phyloP scores from a whole-genome alignment of 2,888 invertebrate genomes.

The Aricia artaxerxes region DNA sequence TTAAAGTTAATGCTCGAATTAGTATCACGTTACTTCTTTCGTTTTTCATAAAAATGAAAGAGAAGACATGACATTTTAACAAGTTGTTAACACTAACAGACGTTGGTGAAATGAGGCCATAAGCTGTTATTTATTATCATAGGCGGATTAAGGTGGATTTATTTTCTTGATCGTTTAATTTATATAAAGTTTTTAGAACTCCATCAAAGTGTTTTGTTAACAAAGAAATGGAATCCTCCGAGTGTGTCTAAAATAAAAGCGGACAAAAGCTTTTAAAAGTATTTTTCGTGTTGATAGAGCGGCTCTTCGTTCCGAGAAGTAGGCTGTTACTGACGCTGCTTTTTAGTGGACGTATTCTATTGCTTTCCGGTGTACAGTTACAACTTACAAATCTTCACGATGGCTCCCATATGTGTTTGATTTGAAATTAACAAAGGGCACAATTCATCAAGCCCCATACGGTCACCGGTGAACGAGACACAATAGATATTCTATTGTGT shows the following conservation, averaged over 20 bases:
- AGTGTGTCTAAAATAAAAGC: slow-evolving; percentile 31
- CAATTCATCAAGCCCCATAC: no score
- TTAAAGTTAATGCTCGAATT: no score
- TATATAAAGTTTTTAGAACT: slow-evolving; percentile 14
- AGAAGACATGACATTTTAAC: no score
- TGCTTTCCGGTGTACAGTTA: slow-evolving; percentile 48
- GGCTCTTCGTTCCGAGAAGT: slow-evolving; percentile 52
- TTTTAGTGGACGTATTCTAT: slow-evolving; percentile 48
- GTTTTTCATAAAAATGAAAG: no score
- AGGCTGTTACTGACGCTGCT: slow-evolving; percentile 52
- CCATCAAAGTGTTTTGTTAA: slow-evolving; percentile 29
- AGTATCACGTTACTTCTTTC: no score
- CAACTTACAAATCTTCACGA: slow-evolving; percentile 53
- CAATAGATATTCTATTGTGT: no score
- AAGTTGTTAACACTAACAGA: no score
- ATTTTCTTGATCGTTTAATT: neutral
- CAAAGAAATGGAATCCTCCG: slow-evolving; percentile 19
- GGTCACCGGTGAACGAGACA: no score
- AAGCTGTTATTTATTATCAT: neutral
- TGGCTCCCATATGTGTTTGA: slow-evolving; percentile 30
- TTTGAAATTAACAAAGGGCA: no score
- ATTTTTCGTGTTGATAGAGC: slow-evolving; percentile 42
- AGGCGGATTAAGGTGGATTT: neutral
- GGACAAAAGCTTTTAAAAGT: slow-evolving; percentile 42
- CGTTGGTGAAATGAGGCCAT: no score